Evolutionary conservation across 2,888 invertebrate genomes (phyloP).

Genomic region (Allolobophora icterica): DNA sequence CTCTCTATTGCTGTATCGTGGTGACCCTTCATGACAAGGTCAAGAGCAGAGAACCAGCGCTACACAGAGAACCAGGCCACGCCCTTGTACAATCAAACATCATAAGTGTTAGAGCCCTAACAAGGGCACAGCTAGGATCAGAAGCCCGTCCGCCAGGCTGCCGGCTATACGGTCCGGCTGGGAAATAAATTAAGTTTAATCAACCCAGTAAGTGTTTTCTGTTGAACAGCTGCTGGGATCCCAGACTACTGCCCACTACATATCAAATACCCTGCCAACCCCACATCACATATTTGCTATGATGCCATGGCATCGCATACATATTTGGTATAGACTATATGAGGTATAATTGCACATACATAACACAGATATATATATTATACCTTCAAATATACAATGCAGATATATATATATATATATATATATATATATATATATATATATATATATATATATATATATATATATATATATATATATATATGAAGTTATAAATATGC

Average conservation of each 20-base stretch:
- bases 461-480: too few species aligned
- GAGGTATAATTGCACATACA: too few species aligned
- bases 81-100: constrained; percentile 8
- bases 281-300: too few species aligned
- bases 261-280: background rate
- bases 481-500: too few species aligned
- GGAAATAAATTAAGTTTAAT: background rate
- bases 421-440: too few species aligned
- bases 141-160: background rate
- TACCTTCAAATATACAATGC: too few species aligned
- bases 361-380: too few species aligned
- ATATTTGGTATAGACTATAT: too few species aligned
- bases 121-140: background rate
- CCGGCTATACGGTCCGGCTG: background rate
- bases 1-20: background rate
- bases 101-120: background rate
- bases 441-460: too few species aligned
- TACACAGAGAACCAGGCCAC: background rate
- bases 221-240: background rate
- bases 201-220: background rate
- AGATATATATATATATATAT: too few species aligned
- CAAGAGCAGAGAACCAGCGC: background rate
- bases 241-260: background rate
- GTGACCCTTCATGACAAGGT: constrained; percentile 5
- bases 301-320: too few species aligned